A percentile compares a stretch with the other conserved stretches of the same genome.
Conservation (phyloP, 2,797 vertebrate species). For the Enteromius anoplus region DNA sequence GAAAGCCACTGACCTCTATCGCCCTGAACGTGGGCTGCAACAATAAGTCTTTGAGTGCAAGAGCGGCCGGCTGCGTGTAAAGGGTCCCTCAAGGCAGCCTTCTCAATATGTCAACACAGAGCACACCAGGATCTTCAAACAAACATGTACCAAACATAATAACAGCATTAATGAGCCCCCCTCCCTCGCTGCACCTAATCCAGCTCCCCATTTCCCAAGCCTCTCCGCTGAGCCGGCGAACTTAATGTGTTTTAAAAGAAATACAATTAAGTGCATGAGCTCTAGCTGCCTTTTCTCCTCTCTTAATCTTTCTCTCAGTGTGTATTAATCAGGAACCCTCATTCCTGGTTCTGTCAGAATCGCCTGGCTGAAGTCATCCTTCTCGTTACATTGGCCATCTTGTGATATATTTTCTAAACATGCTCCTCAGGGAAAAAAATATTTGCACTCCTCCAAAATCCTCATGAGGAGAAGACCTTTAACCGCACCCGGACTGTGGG, state of each 20-base stretch:
- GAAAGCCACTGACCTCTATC: slow-evolving; percentile 40
- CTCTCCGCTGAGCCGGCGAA: slow-evolving; percentile 42
- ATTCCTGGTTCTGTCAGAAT: slow-evolving; percentile 51
- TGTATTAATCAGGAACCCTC: slow-evolving; percentile 2
- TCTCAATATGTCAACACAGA: slow-evolving; percentile 53
- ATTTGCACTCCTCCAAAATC: slow-evolving; percentile 41
- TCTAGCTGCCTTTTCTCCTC: slow-evolving; percentile 21
- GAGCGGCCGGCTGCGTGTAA: slow-evolving; percentile 25
- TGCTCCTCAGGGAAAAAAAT: slow-evolving; percentile 32
- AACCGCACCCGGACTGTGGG: slow-evolving; percentile 9
- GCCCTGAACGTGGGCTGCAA: slow-evolving; percentile 39
- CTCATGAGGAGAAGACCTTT: slow-evolving; percentile 42
- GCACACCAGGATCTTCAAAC: slow-evolving; percentile 57
- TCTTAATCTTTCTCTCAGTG: slow-evolving; percentile 24
- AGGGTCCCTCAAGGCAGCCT: slow-evolving; percentile 49
- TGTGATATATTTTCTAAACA: slow-evolving; percentile 50
- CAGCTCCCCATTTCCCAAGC: slow-evolving; percentile 36
- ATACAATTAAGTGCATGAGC: slow-evolving; percentile 60
- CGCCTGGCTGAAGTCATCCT: slow-evolving; percentile 46
- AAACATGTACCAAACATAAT: slow-evolving; percentile 59
- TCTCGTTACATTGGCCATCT: slow-evolving; percentile 42
- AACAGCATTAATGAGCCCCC: slow-evolving; percentile 57
- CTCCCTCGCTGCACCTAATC: slow-evolving; percentile 40
- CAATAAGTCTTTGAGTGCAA: slow-evolving; percentile 48
- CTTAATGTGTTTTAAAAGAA: slow-evolving; percentile 62